phyloP scores from a whole-genome alignment of 2,888 invertebrate genomes.

The Morpho helenor region DNA sequence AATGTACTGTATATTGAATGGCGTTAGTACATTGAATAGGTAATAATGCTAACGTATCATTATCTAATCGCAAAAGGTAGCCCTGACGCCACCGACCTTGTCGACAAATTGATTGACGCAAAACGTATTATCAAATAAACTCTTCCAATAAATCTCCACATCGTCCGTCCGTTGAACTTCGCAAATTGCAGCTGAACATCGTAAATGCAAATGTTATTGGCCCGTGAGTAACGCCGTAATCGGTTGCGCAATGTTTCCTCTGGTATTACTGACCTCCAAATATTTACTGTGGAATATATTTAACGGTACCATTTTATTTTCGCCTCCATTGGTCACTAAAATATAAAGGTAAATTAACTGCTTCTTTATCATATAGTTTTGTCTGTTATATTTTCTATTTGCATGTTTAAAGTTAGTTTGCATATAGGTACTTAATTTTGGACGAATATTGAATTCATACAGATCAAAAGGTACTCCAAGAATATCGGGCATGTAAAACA shows the following conservation, averaged over 20 bases:
- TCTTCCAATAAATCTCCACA: constrained; percentile 29
- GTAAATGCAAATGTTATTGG: constrained; percentile 15
- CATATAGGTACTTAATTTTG: too few relatives aligned
- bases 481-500: too few relatives aligned
- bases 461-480: too few relatives aligned
- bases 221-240: constrained; percentile 17
- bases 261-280: not conserved
- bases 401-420: too few relatives aligned
- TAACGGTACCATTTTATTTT: too few relatives aligned
- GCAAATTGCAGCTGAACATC: constrained; percentile 9
- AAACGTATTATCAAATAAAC: constrained; percentile 17
- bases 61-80: constrained; percentile 13
- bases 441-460: too few relatives aligned
- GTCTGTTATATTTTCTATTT: too few relatives aligned
- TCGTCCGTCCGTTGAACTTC: constrained; percentile 34
- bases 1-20: too few relatives aligned
- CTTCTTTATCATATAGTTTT: too few relatives aligned
- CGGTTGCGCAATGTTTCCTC: constrained; percentile 12
- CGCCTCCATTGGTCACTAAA: too few relatives aligned
- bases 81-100: constrained; percentile 20
- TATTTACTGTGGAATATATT: too few relatives aligned
- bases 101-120: constrained; percentile 19
- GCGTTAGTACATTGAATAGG: constrained; percentile 9
- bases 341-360: too few relatives aligned
- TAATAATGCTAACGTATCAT: constrained; percentile 19